These are phyloP conservation scores for Neopipo cinnamomea DNA, from an alignment of 2,113 vertebrate species.

Conservation along the genomic window DNA sequence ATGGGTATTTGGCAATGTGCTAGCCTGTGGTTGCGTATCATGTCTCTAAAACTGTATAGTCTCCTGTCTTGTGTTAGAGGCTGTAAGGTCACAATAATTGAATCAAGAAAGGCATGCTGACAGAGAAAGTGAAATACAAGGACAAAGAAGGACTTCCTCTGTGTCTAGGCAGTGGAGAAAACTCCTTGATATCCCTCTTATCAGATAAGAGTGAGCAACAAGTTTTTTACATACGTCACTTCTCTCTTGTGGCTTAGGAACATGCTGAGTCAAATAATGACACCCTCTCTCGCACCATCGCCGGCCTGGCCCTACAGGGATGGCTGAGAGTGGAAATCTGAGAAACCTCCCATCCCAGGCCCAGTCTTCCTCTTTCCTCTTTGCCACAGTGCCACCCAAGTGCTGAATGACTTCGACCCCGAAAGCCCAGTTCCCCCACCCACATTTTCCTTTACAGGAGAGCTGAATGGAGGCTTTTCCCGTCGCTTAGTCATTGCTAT, in stretches of 20 bases:
- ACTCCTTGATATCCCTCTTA: constrained; percentile 67
- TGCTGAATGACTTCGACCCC: constrained; percentile 15
- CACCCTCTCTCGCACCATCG: not conserved
- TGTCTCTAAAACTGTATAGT: not conserved
- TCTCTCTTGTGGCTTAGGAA: constrained; percentile 72
- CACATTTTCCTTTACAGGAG: constrained; percentile 71
- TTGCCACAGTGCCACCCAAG: not conserved
- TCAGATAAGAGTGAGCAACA: constrained; percentile 10
- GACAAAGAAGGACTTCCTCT: constrained; percentile 46
- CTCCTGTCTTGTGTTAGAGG: not conserved
- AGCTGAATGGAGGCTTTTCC: constrained; percentile 64
- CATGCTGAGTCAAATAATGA: constrained; percentile 74
- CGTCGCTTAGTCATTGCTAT: constrained; percentile 63
- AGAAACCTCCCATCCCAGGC: constrained; percentile 51
- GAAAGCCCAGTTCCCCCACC: constrained; percentile 62
- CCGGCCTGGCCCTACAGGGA: constrained; percentile 9
- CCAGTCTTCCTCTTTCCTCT: constrained; percentile 58
- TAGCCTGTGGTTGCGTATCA: not conserved
- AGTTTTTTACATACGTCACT: constrained; percentile 45
- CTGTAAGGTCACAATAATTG: not conserved
- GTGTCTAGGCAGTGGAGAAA: constrained; percentile 62
- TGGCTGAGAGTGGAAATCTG: constrained; percentile 72
- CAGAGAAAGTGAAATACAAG: constrained; percentile 53
- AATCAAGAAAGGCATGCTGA: not conserved
- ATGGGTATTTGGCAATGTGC: not conserved